Evolutionary conservation across 2,113 vertebrate species (phyloP).

Genomic region (Phyllopteryx taeniolatus): DNA sequence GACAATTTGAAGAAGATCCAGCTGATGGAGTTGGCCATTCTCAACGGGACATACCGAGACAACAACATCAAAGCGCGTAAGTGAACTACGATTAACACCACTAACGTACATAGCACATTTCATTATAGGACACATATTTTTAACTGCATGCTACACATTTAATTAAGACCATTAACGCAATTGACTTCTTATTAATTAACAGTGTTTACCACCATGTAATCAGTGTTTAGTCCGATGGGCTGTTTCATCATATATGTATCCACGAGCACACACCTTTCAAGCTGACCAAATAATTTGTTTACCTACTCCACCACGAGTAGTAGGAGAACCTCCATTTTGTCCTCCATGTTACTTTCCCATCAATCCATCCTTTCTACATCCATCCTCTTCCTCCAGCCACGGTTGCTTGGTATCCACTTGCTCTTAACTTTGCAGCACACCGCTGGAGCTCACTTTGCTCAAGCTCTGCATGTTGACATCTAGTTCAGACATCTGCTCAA

Average conservation of each 20-base stretch:
- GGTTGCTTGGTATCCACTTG: slow-evolving; percentile 38
- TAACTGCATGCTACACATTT: slow-evolving; percentile 8
- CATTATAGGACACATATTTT: slow-evolving; percentile 20
- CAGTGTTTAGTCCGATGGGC: slow-evolving; percentile 9
- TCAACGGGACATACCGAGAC: slow-evolving; percentile 84
- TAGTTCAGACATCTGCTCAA: slow-evolving; percentile 22
- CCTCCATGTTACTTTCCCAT: slow-evolving; percentile 8
- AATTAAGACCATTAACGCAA: not conserved
- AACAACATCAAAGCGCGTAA: slow-evolving; percentile 80
- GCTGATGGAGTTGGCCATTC: slow-evolving; percentile 81
- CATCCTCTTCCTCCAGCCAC: slow-evolving; percentile 24
- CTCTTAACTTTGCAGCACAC: slow-evolving; percentile 44
- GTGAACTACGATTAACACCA: slow-evolving; percentile 27
- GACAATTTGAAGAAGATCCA: slow-evolving; percentile 85
- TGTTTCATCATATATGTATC: slow-evolving; percentile 29
- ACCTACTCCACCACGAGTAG: slow-evolving; percentile 38
- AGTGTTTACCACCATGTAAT: slow-evolving; percentile 15
- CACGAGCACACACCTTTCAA: slow-evolving; percentile 22
- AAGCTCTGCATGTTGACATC: slow-evolving; percentile 56
- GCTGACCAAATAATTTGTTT: slow-evolving; percentile 33
- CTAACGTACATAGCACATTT: slow-evolving; percentile 5
- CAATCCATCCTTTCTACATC: slow-evolving; percentile 3
- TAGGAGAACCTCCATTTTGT: slow-evolving; percentile 37
- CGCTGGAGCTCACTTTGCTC: slow-evolving; percentile 39
- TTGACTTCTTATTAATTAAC: slow-evolving; percentile 25